Percentiles rank a stretch among this genome's conserved stretches.
Evolutionary conservation across 2,888 invertebrate genomes (phyloP).

Genomic region (Entomobrya multifasciata): DNA sequence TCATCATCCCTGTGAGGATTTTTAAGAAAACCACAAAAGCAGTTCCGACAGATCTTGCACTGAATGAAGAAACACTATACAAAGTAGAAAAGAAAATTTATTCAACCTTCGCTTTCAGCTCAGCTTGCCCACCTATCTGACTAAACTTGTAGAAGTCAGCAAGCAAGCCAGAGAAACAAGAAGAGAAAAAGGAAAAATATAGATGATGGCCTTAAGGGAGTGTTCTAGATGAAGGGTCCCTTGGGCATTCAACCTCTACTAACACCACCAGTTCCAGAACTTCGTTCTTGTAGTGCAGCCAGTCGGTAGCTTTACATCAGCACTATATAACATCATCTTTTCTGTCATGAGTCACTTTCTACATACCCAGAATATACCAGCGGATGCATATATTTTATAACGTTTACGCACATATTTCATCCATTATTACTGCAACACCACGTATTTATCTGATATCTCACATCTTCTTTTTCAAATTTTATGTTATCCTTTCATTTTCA

Average conservation of each 20-base stretch:
- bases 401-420: not conserved
- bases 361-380: not conserved
- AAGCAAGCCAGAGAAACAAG: not conserved
- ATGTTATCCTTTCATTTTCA: constrained; percentile 26
- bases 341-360: constrained; percentile 16
- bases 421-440: not conserved
- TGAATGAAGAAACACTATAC: constrained; percentile 14
- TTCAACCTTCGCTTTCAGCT: constrained; percentile 37
- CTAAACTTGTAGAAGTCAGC: too few relatives aligned
- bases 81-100: constrained; percentile 22
- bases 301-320: not conserved
- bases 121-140: too few relatives aligned
- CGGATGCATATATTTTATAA: not conserved
- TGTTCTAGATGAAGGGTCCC: constrained; percentile 68
- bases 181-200: not conserved
- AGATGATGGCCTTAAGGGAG: constrained; percentile 63
- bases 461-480: not conserved
- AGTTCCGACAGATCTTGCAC: not conserved
- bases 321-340: not conserved
- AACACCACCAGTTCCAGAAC: not conserved
- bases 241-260: constrained; percentile 51
- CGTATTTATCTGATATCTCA: not conserved
- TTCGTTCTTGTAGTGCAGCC: not conserved
- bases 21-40: constrained; percentile 29
- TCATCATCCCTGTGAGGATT: constrained; percentile 39